Evolutionary conservation across 2,888 invertebrate genomes (phyloP).

Genomic region (Apamea monoglypha): DNA sequence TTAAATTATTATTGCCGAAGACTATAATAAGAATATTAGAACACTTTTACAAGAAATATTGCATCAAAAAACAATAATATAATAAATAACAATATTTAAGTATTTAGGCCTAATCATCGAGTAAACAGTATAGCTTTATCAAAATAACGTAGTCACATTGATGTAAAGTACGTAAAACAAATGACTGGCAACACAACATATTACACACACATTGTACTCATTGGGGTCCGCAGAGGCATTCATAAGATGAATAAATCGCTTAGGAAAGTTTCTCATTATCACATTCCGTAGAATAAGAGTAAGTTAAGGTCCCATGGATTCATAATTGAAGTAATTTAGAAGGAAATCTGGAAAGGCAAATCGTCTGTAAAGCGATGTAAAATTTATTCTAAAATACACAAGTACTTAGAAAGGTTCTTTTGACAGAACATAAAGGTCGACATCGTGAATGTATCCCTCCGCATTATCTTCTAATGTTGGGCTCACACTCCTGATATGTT

Average conservation of each 20-base stretch:
- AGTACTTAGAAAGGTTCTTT: slow-evolving; percentile 58
- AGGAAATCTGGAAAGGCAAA: slow-evolving; percentile 57
- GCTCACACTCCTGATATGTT: slow-evolving; percentile 35
- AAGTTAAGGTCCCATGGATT: slow-evolving; percentile 68
- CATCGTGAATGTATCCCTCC: slow-evolving; percentile 61
- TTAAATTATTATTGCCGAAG: slow-evolving; percentile 71
- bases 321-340: slow-evolving; percentile 65
- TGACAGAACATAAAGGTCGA: slow-evolving; percentile 60
- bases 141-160: slow-evolving; percentile 58
- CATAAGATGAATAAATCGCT: slow-evolving; percentile 56
- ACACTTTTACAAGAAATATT: slow-evolving; percentile 60
- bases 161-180: slow-evolving; percentile 49
- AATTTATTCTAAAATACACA: slow-evolving; percentile 64
- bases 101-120: slow-evolving; percentile 67
- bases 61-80: slow-evolving; percentile 58
- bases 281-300: slow-evolving; percentile 60
- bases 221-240: slow-evolving; percentile 53
- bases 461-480: slow-evolving; percentile 48
- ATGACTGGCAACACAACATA: slow-evolving; percentile 53
- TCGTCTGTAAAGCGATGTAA: slow-evolving; percentile 58
- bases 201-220: slow-evolving; percentile 60
- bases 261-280: slow-evolving; percentile 60
- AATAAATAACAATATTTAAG: slow-evolving; percentile 60
- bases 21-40: slow-evolving; percentile 58
- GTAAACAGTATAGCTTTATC: slow-evolving; percentile 62